These are phyloP conservation scores for Calliopum simillimum DNA, from an alignment of 2,888 invertebrate genomes.

Conservation along the genomic window DNA sequence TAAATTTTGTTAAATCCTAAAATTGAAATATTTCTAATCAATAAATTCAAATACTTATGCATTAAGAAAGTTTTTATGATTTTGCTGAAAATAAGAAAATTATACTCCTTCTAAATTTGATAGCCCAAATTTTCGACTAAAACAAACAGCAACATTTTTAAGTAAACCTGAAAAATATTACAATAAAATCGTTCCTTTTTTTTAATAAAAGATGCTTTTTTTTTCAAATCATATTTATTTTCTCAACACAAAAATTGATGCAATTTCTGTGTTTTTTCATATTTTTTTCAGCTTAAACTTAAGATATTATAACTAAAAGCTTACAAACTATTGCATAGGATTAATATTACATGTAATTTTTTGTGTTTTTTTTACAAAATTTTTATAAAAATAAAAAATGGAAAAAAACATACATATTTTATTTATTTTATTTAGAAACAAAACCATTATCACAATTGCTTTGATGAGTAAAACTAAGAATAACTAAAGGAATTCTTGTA, in stretches of 20 bases:
- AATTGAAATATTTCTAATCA: too few relatives aligned
- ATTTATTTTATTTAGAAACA: constrained; percentile 49
- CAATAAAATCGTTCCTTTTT: neutral
- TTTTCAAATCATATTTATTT: constrained; percentile 39
- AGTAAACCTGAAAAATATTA: neutral
- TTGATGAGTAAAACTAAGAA: constrained; percentile 58
- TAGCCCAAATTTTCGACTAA: too few relatives aligned
- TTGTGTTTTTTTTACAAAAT: constrained; percentile 7
- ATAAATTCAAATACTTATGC: too few relatives aligned
- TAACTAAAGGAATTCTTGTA: neutral
- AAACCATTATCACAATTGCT: constrained; percentile 64
- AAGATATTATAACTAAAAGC: constrained; percentile 39
- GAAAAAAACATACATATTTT: constrained; percentile 41
- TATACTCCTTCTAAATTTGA: too few relatives aligned
- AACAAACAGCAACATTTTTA: too few relatives aligned
- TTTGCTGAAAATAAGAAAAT: too few relatives aligned
- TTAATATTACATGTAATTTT: constrained; percentile 13
- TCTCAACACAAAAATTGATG: constrained; percentile 59
- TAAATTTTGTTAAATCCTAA: too few relatives aligned
- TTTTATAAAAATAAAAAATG: constrained; percentile 33
- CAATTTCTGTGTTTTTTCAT: constrained; percentile 51
- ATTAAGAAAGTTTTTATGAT: too few relatives aligned
- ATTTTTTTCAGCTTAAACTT: constrained; percentile 39
- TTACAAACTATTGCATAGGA: constrained; percentile 20
- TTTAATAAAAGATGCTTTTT: constrained; percentile 32